These are phyloP conservation scores for Coturnix japonica DNA, from an alignment of 2,113 vertebrate species.

Conservation along the genomic window DNA sequence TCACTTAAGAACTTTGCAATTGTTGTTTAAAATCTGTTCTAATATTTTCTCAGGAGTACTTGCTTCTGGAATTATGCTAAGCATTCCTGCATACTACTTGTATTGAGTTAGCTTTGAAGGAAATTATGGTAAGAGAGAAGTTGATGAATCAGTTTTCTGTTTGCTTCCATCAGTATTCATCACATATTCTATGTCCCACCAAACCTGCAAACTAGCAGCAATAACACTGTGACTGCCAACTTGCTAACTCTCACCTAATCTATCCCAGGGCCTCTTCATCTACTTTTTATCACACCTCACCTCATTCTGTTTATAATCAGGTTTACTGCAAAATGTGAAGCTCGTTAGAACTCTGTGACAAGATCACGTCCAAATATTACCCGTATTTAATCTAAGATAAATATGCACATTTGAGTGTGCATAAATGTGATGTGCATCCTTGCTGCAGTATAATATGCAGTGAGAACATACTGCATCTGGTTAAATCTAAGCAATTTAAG, in stretches of 20 bases:
- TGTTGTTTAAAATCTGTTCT: slow-evolving; percentile 48
- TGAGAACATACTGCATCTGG: neutral
- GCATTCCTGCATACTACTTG: neutral
- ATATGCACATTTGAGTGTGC: neutral
- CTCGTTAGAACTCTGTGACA: neutral
- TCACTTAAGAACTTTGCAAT: neutral
- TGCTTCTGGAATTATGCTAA: slow-evolving; percentile 23
- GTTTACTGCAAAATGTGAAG: neutral
- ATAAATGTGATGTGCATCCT: neutral
- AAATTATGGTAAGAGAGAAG: neutral
- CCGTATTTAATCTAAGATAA: neutral
- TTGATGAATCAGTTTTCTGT: neutral
- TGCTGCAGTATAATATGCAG: neutral
- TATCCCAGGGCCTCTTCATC: neutral
- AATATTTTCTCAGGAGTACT: slow-evolving; percentile 43
- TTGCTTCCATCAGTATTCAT: neutral
- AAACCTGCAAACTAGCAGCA: neutral
- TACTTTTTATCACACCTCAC: neutral
- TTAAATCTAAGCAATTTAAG: neutral
- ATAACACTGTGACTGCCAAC: neutral
- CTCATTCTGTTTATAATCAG: neutral
- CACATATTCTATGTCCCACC: neutral
- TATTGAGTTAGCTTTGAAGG: neutral
- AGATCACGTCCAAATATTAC: neutral
- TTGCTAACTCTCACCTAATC: neutral